phyloP scores from a whole-genome alignment of 2,113 vertebrate species.

The Oceanites oceanicus region DNA sequence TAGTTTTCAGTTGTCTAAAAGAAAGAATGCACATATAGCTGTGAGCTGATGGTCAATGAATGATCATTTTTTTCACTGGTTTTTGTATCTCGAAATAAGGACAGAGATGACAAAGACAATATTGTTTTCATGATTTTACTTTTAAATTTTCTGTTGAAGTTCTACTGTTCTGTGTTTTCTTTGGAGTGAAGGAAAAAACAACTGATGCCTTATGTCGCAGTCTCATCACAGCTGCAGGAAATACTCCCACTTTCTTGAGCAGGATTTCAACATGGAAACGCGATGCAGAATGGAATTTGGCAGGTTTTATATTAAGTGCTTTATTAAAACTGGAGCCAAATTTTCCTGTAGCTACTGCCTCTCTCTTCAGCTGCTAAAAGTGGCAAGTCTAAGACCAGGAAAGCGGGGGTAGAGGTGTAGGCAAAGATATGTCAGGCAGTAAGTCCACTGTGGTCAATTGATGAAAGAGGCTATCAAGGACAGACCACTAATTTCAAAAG shows the following conservation, averaged over 20 bases:
- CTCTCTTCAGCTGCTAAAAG: neutral
- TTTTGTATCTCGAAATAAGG: neutral
- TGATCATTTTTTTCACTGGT: neutral
- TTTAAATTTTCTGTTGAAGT: neutral
- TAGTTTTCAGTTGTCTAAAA: neutral
- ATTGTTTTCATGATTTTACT: neutral
- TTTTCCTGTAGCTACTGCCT: neutral
- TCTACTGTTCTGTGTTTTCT: neutral
- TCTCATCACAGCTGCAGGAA: neutral
- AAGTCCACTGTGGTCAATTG: neutral
- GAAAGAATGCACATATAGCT: neutral
- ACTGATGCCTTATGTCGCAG: neutral
- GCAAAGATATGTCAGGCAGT: neutral
- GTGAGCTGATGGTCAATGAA: neutral
- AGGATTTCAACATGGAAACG: neutral
- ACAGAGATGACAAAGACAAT: neutral
- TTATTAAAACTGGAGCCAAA: neutral
- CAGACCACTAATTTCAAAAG: neutral
- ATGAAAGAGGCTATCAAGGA: neutral
- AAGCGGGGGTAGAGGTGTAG: neutral
- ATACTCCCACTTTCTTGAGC: neutral
- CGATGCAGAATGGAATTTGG: neutral
- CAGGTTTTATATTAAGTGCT: neutral
- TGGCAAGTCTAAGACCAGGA: accelerated
- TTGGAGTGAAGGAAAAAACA: neutral